phyloP scores from a whole-genome alignment of 2,113 vertebrate genomes.

The Paradoxurus hermaphroditus region DNA sequence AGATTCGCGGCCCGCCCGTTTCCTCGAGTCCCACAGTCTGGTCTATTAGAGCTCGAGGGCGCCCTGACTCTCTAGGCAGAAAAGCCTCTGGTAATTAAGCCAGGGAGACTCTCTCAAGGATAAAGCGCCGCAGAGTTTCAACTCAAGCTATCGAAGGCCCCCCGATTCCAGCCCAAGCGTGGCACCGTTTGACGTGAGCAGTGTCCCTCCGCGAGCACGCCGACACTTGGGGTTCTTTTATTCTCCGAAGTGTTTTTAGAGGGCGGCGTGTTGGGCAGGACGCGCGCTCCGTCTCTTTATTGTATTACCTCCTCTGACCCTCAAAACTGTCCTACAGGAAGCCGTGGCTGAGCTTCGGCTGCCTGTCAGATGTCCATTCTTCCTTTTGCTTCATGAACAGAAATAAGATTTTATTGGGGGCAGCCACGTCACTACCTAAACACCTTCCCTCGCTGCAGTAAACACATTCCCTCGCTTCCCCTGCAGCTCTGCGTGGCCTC shows the following conservation, averaged over 20 bases:
- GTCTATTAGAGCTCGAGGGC: neutral
- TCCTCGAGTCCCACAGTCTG: neutral
- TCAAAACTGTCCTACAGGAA: neutral
- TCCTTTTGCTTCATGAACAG: neutral
- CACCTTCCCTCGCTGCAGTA: neutral
- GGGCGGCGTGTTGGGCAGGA: neutral
- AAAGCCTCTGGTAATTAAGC: neutral
- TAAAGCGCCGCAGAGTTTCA: neutral
- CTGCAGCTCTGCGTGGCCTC: neutral
- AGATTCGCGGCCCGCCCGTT: neutral
- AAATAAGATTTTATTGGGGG: neutral
- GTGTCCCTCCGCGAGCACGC: neutral
- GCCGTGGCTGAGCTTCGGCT: neutral
- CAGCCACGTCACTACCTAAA: neutral
- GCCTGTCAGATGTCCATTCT: neutral
- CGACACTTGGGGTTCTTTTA: neutral
- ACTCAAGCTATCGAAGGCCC: neutral
- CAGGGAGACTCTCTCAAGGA: neutral
- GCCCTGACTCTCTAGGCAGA: neutral
- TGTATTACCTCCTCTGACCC: neutral
- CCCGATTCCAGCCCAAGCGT: neutral
- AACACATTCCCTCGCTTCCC: neutral
- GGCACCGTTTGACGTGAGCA: neutral
- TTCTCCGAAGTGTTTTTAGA: neutral
- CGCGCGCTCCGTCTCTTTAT: neutral